Percentiles rank a stretch among this genome's conserved stretches.
Evolutionary conservation across 2,888 invertebrate species (phyloP).

Genomic region (Calameuta filiformis): DNA sequence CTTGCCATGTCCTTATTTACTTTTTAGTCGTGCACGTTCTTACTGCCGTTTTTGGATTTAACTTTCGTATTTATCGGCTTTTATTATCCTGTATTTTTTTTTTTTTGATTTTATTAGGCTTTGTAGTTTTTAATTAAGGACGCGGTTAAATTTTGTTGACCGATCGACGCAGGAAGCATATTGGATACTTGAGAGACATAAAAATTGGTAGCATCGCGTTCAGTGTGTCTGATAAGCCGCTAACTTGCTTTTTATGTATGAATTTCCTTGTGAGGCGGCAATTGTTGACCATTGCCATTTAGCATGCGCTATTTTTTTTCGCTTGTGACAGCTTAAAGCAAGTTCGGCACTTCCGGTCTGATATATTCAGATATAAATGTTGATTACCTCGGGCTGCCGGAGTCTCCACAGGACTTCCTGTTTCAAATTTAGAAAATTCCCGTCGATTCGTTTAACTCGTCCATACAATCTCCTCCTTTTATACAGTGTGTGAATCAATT

Average conservation of each 20-base stretch:
- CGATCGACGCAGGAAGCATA: background rate
- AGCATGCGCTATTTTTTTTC: background rate
- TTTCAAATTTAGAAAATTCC: background rate
- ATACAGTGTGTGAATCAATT: background rate
- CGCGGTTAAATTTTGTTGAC: background rate
- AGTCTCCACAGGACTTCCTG: background rate
- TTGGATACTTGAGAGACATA: background rate
- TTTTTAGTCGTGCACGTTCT: background rate
- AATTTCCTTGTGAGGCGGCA: background rate
- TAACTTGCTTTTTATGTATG: background rate
- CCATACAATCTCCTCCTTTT: background rate
- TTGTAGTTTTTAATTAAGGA: background rate
- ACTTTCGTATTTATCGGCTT: background rate
- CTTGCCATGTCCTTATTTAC: background rate
- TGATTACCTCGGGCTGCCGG: background rate
- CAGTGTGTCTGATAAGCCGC: background rate
- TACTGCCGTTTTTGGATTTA: background rate
- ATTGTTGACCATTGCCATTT: background rate
- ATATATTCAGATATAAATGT: background rate
- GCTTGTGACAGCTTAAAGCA: background rate
- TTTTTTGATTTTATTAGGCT: background rate
- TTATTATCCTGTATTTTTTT: too few relatives aligned
- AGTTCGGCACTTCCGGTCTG: background rate
- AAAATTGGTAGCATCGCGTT: background rate
- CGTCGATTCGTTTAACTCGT: background rate